Evolutionary conservation across 30 jellyfish, hydroid and myxozoan genomes (phyloP).

Genomic region (Aurelia coerulea): DNA sequence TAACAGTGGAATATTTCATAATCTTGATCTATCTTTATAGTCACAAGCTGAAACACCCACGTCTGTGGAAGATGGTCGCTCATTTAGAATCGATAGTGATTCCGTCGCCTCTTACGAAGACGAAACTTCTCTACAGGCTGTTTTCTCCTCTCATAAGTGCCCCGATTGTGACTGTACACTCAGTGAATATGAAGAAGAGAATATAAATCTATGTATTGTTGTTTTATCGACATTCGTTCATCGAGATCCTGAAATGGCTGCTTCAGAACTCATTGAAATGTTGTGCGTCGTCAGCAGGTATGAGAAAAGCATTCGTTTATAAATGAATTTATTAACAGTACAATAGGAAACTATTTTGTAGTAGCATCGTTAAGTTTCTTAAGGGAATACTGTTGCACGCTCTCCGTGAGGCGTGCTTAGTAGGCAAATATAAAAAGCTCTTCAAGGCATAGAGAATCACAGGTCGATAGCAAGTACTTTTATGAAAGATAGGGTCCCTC

Average conservation of each 20-base stretch:
- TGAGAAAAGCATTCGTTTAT: background rate
- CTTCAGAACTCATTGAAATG: constrained; percentile 89
- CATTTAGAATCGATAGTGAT: constrained; percentile 28
- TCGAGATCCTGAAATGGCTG: constrained; percentile 92
- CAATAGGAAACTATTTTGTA: too few species aligned
- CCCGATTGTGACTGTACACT: constrained; percentile 52
- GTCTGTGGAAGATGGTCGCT: constrained; percentile 18
- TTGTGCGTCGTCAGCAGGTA: constrained; percentile 81
- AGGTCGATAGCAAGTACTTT: too few species aligned
- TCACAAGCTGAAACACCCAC: constrained; percentile 18
- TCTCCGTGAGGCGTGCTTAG: too few species aligned
- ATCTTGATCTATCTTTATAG: background rate
- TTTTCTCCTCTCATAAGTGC: constrained; percentile 42
- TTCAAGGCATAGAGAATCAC: too few species aligned
- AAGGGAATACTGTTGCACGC: too few species aligned
- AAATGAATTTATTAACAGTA: too few species aligned
- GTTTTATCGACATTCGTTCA: constrained; percentile 90
- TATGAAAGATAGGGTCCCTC: too few species aligned
- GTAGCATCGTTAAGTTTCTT: too few species aligned
- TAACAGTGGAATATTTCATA: too few species aligned
- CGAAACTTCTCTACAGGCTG: background rate
- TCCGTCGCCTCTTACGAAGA: constrained; percentile 42
- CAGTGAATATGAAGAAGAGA: constrained; percentile 78
- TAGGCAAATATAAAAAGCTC: too few species aligned
- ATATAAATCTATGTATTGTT: constrained; percentile 71